Conservation (phyloP, 2,113 vertebrate species). For the cat (Felis catus) region DNA sequence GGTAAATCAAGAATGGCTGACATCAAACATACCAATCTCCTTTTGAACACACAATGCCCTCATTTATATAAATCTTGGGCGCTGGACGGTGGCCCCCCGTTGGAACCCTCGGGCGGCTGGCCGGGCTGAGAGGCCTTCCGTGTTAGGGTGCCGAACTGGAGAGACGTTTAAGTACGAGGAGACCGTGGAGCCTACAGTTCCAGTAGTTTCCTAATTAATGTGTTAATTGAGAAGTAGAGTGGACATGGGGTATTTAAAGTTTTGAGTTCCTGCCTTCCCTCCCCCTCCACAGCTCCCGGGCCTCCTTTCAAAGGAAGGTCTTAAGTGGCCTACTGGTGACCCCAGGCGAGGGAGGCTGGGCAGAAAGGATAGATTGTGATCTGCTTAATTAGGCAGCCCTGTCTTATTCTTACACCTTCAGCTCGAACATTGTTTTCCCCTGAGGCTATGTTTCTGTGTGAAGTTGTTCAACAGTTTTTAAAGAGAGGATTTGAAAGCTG, state of each 20-base stretch:
- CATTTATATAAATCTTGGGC: constrained; percentile 84
- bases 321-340: constrained; percentile 58
- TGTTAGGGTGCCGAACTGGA: constrained; percentile 52
- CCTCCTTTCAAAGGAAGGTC: constrained; percentile 52
- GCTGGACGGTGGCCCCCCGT: constrained; percentile 58
- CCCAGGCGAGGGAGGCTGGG: not conserved
- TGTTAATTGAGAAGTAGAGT: constrained; percentile 23
- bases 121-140: constrained; percentile 69
- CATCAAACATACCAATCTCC: constrained; percentile 84
- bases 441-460: constrained; percentile 5
- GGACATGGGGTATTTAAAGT: not conserved
- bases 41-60: constrained; percentile 82
- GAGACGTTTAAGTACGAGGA: not conserved
- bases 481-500: not conserved
- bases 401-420: constrained; percentile 55
- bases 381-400: constrained; percentile 48
- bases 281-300: not conserved
- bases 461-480: not conserved
- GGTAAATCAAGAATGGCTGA: constrained; percentile 84
- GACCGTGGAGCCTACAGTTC: not conserved
- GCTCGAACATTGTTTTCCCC: not conserved
- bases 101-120: constrained; percentile 61
- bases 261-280: not conserved
- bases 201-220: constrained; percentile 25
- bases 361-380: constrained; percentile 34